Conservation (phyloP, 2,888 invertebrate species). For the Eilema griseolum region DNA sequence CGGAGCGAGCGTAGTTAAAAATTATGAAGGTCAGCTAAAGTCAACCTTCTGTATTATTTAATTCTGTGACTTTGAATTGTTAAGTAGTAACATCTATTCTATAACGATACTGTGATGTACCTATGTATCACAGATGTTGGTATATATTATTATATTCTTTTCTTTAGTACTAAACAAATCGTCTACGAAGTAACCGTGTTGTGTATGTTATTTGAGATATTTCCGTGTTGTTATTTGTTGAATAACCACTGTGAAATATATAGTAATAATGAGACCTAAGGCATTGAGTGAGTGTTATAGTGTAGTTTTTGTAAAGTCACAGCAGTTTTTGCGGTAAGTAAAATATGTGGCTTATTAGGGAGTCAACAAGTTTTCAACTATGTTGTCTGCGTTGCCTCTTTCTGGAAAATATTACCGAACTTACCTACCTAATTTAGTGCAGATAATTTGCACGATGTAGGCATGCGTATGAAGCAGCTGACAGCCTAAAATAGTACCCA, state of each 20-base stretch:
- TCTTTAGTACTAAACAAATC: not conserved
- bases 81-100: not conserved
- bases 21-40: not conserved
- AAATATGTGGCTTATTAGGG: not conserved
- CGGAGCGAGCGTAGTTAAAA: not conserved
- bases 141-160: too few relatives aligned
- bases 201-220: not conserved
- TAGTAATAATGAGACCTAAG: slow-evolving; percentile 33
- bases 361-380: not conserved
- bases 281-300: slow-evolving; percentile 28
- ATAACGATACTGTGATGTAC: not conserved
- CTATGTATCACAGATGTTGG: too few relatives aligned
- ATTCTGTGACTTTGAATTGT: not conserved
- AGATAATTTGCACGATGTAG: too few relatives aligned
- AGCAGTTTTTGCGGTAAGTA: slow-evolving; percentile 35
- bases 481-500: too few relatives aligned
- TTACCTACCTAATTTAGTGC: too few relatives aligned
- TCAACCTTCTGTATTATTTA: not conserved
- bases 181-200: not conserved
- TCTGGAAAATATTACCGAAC: too few relatives aligned
- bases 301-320: slow-evolving; percentile 14
- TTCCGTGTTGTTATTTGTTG: not conserved
- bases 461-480: too few relatives aligned
- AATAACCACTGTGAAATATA: not conserved
- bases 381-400: too few relatives aligned